phyloP scores from a whole-genome alignment of 64 coral and sea anemone genomes.

The Catalaphyllia jardinei region DNA sequence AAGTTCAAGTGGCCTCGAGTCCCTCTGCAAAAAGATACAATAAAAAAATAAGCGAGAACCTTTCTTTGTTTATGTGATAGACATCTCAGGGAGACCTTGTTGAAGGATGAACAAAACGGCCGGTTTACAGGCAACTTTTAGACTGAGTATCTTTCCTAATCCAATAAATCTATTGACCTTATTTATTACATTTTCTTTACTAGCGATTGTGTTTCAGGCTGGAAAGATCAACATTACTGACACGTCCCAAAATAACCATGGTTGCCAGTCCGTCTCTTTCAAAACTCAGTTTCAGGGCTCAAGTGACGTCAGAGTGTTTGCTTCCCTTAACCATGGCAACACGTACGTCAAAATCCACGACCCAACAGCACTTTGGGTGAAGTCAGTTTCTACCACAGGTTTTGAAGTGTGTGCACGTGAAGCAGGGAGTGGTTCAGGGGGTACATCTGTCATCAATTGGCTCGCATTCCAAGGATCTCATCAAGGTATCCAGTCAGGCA shows the following conservation, averaged over 20 bases:
- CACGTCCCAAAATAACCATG: constrained; percentile 8
- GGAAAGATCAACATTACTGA: constrained; percentile 24
- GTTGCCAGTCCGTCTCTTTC: constrained; percentile 38
- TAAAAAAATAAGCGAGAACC: too few relatives aligned
- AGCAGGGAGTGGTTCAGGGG: constrained; percentile 45
- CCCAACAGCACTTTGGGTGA: constrained; percentile 33
- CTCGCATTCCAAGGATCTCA: constrained; percentile 45
- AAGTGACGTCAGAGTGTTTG: constrained; percentile 15
- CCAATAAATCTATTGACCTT: not conserved
- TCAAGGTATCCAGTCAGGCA: constrained; percentile 15
- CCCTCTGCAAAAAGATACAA: too few relatives aligned
- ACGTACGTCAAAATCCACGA: constrained; percentile 43
- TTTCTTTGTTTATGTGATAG: too few relatives aligned
- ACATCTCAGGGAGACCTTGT: too few relatives aligned
- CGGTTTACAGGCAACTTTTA: too few relatives aligned
- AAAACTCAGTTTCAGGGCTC: not conserved
- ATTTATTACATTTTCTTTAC: not conserved
- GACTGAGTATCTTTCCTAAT: too few relatives aligned
- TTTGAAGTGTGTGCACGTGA: constrained; percentile 56
- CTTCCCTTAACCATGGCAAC: constrained; percentile 39
- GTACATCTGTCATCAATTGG: constrained; percentile 55
- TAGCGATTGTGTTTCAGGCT: constrained; percentile 27
- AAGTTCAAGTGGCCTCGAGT: too few relatives aligned
- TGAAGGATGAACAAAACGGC: too few relatives aligned
- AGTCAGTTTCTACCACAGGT: constrained; percentile 34